These are phyloP conservation scores for Chrysomela aeneicollis DNA, from an alignment of 2,888 invertebrate genomes.

Conservation along the genomic window DNA sequence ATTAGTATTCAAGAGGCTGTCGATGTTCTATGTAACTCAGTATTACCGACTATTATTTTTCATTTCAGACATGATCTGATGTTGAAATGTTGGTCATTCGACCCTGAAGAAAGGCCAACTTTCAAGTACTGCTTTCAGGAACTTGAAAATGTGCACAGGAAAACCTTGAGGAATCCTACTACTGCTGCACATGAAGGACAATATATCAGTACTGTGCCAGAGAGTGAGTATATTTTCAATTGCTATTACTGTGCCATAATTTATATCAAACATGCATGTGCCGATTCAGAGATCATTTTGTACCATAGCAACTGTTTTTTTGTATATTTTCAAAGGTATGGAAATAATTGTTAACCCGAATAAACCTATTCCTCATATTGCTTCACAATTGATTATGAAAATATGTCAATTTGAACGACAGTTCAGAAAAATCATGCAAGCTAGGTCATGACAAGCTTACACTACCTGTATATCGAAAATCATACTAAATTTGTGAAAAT, in stretches of 20 bases:
- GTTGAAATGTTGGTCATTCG: constrained; percentile 87
- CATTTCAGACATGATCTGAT: constrained; percentile 80
- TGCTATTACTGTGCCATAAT: neutral
- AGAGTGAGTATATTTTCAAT: constrained; percentile 54
- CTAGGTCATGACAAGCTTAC: no score
- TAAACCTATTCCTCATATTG: no score
- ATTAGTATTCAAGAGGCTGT: no score
- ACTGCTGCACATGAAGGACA: constrained; percentile 62
- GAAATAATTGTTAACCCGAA: no score
- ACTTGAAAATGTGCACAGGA: constrained; percentile 61
- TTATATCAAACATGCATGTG: neutral
- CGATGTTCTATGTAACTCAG: no score
- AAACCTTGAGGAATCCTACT: constrained; percentile 55
- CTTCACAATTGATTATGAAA: no score
- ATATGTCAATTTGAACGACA: no score
- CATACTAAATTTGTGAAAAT: no score
- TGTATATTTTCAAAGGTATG: no score
- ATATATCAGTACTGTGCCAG: constrained; percentile 61
- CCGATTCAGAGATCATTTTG: neutral
- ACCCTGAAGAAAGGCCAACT: constrained; percentile 83
- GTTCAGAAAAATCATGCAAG: no score
- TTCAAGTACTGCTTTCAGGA: constrained; percentile 82
- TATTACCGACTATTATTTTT: neutral
- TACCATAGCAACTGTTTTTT: no score
- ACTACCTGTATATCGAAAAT: no score